Evolutionary conservation across 2,888 invertebrate genomes (phyloP), one percentile per base, ranked within the genome.

Genomic region (Glaucopsyche alexis): DNA sequence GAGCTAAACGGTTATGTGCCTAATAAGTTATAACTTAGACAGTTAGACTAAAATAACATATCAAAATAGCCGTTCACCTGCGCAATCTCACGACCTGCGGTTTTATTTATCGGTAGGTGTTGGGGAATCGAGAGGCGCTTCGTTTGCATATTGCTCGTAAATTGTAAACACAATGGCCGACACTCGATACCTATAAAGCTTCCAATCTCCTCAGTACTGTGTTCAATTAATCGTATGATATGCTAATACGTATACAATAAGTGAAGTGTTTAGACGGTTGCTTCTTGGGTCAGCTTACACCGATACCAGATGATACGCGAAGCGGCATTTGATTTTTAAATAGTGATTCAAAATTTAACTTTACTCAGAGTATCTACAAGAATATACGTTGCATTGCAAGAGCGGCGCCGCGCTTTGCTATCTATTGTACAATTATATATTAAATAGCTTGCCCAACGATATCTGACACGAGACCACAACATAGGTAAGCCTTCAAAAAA

Each of bases 111-210:
- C 88, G 87, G 89, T 89, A 79, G 79, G 77, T 79, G 89, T 90
- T 87, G 83, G 81, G 84, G 84, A 89, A 89, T 87, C 84, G 90
- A 91, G 90, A 90, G 90, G 90, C 85, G 86, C 87, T 85, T 88
- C 85, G 89, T 92, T 90, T 90, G 90, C 91, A 91, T 91, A 90
- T 88, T 85, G 85, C 80, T 87, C 85, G 84, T 89, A 87, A 84
- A 83, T 85, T 87, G 84, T 86, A 82, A 84, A 82, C 84, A 87
- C 85, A 89, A 87, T 87, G 84, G 83, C 81, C 83, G 75, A 78
- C 85, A 83, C 82, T 81, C 83, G 50, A 71, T 52, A 38, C 71
- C 16, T 52, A 71, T 29, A 55, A 52, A 52, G 71, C 55, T 71
- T 55, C 71, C 71, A 52, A 52, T 71, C 70, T 50, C n/a, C 50